A percentile compares a stretch with the other conserved stretches of the same genome.
Conservation (phyloP, 2,888 invertebrate genomes). For the Hofmannophila pseudospretella region DNA sequence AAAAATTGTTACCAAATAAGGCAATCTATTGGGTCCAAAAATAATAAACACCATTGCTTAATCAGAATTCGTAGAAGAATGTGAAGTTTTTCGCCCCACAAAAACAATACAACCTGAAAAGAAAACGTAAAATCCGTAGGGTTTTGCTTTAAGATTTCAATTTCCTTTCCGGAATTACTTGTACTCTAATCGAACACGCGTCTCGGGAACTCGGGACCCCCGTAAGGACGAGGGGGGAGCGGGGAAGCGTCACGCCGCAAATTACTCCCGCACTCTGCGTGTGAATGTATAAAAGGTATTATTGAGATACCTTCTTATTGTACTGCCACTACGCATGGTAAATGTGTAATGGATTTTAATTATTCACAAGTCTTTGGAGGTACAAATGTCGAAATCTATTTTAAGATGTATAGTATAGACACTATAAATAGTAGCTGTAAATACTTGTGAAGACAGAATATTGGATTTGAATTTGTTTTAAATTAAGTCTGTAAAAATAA, state of each 20-base stretch:
- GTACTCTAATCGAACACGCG: constrained; percentile 76
- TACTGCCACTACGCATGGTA: constrained; percentile 21
- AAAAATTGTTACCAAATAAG: no score
- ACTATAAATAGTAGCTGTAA: no score
- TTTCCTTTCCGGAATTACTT: constrained; percentile 77
- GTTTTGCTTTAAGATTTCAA: constrained; percentile 77
- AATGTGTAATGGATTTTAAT: constrained; percentile 51
- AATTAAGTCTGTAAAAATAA: no score
- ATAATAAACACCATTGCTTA: no score
- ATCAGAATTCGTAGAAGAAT: no score
- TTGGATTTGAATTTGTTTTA: no score
- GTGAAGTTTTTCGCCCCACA: no score
- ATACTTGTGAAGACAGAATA: no score
- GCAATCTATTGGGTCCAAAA: no score
- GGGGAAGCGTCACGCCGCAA: constrained; percentile 59
- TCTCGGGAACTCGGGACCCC: constrained; percentile 50
- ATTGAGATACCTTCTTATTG: constrained; percentile 54
- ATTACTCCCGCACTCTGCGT: constrained; percentile 66
- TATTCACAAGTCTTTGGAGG: constrained; percentile 24
- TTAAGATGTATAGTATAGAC: neutral
- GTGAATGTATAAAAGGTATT: constrained; percentile 70
- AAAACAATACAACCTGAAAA: neutral
- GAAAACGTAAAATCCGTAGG: constrained; percentile 46
- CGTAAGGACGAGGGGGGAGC: constrained; percentile 19
- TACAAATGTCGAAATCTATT: neutral